Conservation (phyloP, 2,797 vertebrate species). For the Aulostomus chinensis region DNA sequence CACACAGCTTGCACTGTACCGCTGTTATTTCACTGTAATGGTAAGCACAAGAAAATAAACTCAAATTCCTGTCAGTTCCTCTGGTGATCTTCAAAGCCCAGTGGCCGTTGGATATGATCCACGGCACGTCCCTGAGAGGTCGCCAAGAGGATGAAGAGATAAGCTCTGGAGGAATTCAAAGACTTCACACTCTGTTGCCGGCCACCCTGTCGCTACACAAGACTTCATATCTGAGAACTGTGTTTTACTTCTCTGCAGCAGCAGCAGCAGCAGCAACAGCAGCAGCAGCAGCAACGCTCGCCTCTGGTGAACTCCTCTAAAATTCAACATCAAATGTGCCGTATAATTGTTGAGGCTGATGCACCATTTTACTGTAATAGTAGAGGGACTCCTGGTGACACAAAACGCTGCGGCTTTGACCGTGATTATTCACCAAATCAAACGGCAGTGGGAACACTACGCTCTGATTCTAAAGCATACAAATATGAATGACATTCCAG, state of each 20-base stretch:
- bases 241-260: slow-evolving; percentile 29
- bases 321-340: slow-evolving; percentile 27
- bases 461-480: slow-evolving; percentile 13
- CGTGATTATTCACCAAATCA: slow-evolving; percentile 30
- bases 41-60: slow-evolving; percentile 27
- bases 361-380: slow-evolving; percentile 7
- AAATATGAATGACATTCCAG: slow-evolving; percentile 45
- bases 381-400: slow-evolving; percentile 2
- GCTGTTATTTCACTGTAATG: slow-evolving; percentile 22
- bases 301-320: slow-evolving; percentile 11
- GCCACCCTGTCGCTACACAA: slow-evolving; percentile 31
- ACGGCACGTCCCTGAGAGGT: slow-evolving; percentile 51
- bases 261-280: slow-evolving; percentile 14
- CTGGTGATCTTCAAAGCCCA: slow-evolving; percentile 49
- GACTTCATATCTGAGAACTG: slow-evolving; percentile 33
- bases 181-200: slow-evolving; percentile 36
- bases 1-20: slow-evolving; percentile 8
- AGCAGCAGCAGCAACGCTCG: slow-evolving; percentile 9
- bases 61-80: slow-evolving; percentile 47
- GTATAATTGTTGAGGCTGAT: background rate
- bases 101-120: slow-evolving; percentile 46
- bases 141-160: slow-evolving; percentile 63
- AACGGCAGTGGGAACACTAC: slow-evolving; percentile 17
- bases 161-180: slow-evolving; percentile 64
- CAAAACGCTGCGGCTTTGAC: slow-evolving; percentile 23